Evolutionary conservation across 2,113 vertebrate genomes (phyloP).

Genomic region (Maccullochella peelii): DNA sequence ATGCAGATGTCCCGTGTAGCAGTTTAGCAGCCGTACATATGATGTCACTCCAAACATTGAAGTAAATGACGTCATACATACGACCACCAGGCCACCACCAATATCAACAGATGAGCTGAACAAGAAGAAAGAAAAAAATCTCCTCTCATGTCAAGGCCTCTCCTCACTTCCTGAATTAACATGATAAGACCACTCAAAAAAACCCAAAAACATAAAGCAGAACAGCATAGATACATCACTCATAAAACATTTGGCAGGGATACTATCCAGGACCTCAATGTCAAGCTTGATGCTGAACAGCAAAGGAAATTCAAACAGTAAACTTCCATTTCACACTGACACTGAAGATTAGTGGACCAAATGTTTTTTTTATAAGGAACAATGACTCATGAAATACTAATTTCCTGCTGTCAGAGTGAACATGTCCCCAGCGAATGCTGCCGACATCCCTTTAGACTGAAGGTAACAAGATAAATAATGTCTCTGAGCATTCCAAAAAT

Average conservation of each 20-base stretch:
- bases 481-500: neutral
- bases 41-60: conserved; percentile 96
- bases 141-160: neutral
- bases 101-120: conserved; percentile 66
- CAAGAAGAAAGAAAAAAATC: conserved; percentile 7
- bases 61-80: conserved; percentile 98
- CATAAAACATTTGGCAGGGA: conserved; percentile 1
- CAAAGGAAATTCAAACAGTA: conserved; percentile 3
- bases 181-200: conserved; percentile 14
- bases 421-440: neutral
- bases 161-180: conserved; percentile 6
- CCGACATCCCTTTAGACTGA: neutral
- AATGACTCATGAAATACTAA: neutral
- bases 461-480: neutral
- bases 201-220: conserved; percentile 7
- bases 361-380: neutral
- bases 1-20: conserved; percentile 88
- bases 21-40: conserved; percentile 98
- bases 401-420: neutral
- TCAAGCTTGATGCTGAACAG: conserved; percentile 36
- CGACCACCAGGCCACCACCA: conserved; percentile 95
- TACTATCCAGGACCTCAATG: conserved; percentile 6
- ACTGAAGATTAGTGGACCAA: conserved; percentile 6
- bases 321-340: conserved; percentile 35
- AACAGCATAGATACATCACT: neutral